Conservation (phyloP, 2,888 invertebrate genomes). For the Brachypterus glaber region DNA sequence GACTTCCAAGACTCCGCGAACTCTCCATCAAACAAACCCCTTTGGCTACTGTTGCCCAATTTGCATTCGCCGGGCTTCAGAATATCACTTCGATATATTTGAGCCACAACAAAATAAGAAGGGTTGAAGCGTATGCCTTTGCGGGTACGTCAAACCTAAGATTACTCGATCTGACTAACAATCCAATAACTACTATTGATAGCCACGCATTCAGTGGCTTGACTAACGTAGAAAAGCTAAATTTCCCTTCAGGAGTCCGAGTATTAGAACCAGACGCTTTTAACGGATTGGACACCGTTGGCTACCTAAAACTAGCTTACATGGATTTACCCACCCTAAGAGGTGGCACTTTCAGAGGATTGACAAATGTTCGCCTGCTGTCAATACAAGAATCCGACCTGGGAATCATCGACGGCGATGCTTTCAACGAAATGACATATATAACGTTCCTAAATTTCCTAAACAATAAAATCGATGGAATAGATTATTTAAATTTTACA, state of each 20-base stretch:
- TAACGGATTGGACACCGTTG: slow-evolving; percentile 72
- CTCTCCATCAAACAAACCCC: slow-evolving; percentile 82
- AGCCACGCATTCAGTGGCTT: slow-evolving; percentile 77
- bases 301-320: slow-evolving; percentile 67
- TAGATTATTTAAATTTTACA: slow-evolving; percentile 64
- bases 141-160: slow-evolving; percentile 78
- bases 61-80: slow-evolving; percentile 75
- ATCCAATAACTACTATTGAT: slow-evolving; percentile 71
- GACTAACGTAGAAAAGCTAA: slow-evolving; percentile 71
- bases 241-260: slow-evolving; percentile 71
- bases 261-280: slow-evolving; percentile 72
- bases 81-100: slow-evolving; percentile 64
- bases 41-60: slow-evolving; percentile 67
- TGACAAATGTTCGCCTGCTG: slow-evolving; percentile 64
- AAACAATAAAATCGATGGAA: slow-evolving; percentile 76
- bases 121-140: slow-evolving; percentile 65
- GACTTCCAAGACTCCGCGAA: slow-evolving; percentile 65
- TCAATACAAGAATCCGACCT: slow-evolving; percentile 76
- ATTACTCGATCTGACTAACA: slow-evolving; percentile 72
- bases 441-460: slow-evolving; percentile 66
- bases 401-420: slow-evolving; percentile 62
- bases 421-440: slow-evolving; percentile 65
- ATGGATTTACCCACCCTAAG: slow-evolving; percentile 59
- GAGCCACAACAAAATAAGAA: slow-evolving; percentile 47
- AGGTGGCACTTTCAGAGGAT: slow-evolving; percentile 58